Percentiles rank a stretch among this genome's conserved stretches.
phyloP scores from a whole-genome alignment of 2,797 vertebrate species.

The Microtus obscurus region DNA sequence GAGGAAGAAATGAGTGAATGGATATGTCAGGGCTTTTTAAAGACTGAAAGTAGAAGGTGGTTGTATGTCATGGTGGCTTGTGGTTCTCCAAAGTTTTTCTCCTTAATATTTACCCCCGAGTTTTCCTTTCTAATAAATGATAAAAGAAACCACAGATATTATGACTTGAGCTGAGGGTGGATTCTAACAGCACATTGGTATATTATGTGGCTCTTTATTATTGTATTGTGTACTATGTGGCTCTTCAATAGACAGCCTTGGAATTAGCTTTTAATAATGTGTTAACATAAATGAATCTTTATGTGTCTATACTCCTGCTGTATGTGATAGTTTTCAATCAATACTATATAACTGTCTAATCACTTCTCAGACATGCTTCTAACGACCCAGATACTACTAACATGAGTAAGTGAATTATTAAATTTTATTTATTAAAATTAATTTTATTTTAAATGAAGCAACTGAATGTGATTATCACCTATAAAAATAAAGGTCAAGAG shows the following conservation, averaged over 20 bases:
- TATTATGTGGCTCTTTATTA: background rate
- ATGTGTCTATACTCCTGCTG: background rate
- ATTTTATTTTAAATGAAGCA: slow-evolving; percentile 9
- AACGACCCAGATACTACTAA: background rate
- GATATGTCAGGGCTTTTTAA: too few relatives aligned
- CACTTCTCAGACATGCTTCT: background rate
- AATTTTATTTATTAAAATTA: background rate
- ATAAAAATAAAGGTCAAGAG: background rate
- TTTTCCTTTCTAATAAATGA: too few relatives aligned
- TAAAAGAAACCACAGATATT: background rate
- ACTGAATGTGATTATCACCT: background rate
- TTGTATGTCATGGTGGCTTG: too few relatives aligned
- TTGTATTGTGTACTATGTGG: too few relatives aligned
- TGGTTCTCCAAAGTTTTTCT: too few relatives aligned
- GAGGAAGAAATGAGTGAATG: too few relatives aligned
- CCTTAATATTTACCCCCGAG: too few relatives aligned
- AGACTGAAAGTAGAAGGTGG: too few relatives aligned
- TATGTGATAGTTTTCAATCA: background rate
- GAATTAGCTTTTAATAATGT: background rate
- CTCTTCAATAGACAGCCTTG: background rate
- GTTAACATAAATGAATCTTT: background rate
- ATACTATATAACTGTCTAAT: background rate
- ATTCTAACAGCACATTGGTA: background rate
- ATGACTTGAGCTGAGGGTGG: background rate
- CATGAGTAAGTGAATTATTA: background rate